Evolutionary conservation across 2,113 vertebrate species (phyloP), one percentile per base, ranked within the genome.

Genomic region (Plecotus auritus): DNA sequence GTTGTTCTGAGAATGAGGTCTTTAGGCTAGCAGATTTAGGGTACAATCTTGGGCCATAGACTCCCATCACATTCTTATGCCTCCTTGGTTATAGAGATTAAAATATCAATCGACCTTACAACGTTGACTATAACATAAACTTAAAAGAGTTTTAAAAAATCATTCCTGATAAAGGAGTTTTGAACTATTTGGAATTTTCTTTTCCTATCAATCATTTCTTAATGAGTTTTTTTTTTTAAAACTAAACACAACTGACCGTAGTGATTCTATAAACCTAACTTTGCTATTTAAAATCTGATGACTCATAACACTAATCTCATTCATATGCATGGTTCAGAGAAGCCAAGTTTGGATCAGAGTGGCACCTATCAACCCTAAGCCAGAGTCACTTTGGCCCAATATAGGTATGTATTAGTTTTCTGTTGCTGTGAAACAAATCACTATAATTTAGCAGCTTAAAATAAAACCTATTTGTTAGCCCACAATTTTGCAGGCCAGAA

Each of bases 21-120:
- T 66, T 66, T 86, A 45, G 1, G 2, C 54, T 73, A n/a, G n/a
- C 13, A 93, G 26, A n/a, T 93, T 59, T 85, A 66, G n/a, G 17
- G 35, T 22, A 90, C 30, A 59, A 45, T 70, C 42, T 5, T 61
- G n/a, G 28, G 70, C 9, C 35, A 85, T 70, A 12, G 0, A 42
- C 35, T 94, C 67, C 47, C 74, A 82, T 84, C 81, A 84, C 66
- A 11, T 82, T 28, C 30, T 64, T 93, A 49, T 70, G 12, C 42
- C 11, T 64, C 64, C 81, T 96, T 72, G 59, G 42, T 81, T 93
- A 93, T 73, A 64, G 66, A 1, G 5, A 95, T 73, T 81, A 95
- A 93, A 86, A 86, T 91, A 91, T 87, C 77, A 82, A 90, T 95
- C 51, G 89, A 85, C 64, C 70, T 92, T 74, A 56, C 54, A 35